Evolutionary conservation across 2,113 vertebrate genomes (phyloP), one percentile per base, ranked within the genome.

Genomic region (Piaya cayana): DNA sequence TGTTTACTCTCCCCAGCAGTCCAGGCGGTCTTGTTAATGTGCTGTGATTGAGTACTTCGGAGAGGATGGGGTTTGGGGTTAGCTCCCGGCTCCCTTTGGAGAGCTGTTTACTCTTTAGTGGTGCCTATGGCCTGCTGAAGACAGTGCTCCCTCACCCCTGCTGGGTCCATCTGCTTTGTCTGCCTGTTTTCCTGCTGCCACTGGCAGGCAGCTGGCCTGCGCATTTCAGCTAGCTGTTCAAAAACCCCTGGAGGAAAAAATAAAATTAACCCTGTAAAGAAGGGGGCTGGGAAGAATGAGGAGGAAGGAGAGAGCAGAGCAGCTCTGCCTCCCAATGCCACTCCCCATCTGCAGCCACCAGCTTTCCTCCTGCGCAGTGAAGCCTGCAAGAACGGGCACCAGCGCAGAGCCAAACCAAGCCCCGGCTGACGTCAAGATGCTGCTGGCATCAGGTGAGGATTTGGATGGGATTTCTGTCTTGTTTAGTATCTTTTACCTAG

Each of bases 161-260:
- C 97, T 96, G 97, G 29, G 97, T 82, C 96, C 97, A 97, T 97
- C 97, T 97, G 97, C 95, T 95, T 95, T 94, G 93, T 95, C 92
- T 94, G 97, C 92, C 94, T 95, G 89, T 88, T 95, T 95, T 96
- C 95, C 95, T 96, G 92, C 97, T 95, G 97, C 94, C 94, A 88
- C 87, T 59, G 95, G 97, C 95, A 95, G 96, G 95, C 97, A 97
- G 97, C 97, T 97, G 97, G 96, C 96, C 88, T 75, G 91, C 34
- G 92, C 75, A 5, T 82, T 96, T 88, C 96, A 95, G 92, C 91
- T 89, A 83, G 91, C 86, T 95, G 75, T 90, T 93, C 76, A 3
- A 43, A 96, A 97, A 95, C 93, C 96, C 92, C 91, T 91, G 87
- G 92, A 96, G 96, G 94, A 70, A 92, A 96, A 96, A 92, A 96